Base-by-base conservation (phyloP, 1,140 invertebrate species). In the Whitmania pigra region DNA sequence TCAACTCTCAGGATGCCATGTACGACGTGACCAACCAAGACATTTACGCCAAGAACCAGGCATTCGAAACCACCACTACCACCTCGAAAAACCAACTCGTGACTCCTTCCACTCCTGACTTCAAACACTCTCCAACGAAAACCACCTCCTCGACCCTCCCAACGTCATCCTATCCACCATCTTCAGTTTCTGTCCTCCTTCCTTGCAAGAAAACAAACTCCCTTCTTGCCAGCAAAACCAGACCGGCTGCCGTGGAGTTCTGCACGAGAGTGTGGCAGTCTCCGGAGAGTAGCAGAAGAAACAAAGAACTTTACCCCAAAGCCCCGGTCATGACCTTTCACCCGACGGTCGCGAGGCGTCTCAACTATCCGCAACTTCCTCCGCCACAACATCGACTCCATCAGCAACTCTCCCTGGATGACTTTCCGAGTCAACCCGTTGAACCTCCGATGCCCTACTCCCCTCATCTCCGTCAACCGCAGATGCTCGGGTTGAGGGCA, bases 41-140 rank as follows among this genome's bases (percentile, higher is more conserved):
- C 57, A 63, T 63, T 20, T 63, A 63, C 57, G 57, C 57, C 57
- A 63, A 31, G 57, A 63, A 63, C 57, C 57, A 63, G 57, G 57
- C 57, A 13, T 63, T 63, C 57, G 57, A 63, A 25, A 63, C 57
- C 0, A 63, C 29, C 13, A 63, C 22, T 0, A 63, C 22, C 13
- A 63, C 22, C 57, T 25, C 22, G 6, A 63, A 31, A 13, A 63
- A 63, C 57, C 57, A 63, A 13, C 22, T 31, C 3, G 29, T 20
- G 11, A 31, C 57, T 31, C 22, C 22, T 31, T 13, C 22, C 13
- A 63, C 22, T 31, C 22, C 22, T 18, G 22, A 31, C 20, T 25
- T 22, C 22, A 25, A 25, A 13, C 29, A 25, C 15, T 63, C 57
- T 63, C 57, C 57, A 7, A 22, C 22, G 11, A 63, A 63, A 18